Evolutionary conservation across 2,888 invertebrate species (phyloP).

Genomic region (Uloborus plumipes): DNA sequence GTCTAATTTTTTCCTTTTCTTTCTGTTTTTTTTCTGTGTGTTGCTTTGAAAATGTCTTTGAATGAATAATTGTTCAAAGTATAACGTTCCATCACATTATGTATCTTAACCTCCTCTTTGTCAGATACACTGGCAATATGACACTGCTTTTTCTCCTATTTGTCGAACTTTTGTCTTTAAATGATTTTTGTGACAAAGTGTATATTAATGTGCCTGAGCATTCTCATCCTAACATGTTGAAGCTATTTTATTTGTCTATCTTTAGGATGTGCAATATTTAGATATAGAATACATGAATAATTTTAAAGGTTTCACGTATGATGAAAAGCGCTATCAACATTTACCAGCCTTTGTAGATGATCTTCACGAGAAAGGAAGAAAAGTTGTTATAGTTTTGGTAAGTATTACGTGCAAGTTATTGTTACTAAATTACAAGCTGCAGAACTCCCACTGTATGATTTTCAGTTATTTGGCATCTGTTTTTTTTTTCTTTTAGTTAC

Average conservation of each 20-base stretch:
- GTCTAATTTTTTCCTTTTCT: too few relatives aligned
- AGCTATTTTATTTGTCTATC: neutral
- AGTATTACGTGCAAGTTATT: neutral
- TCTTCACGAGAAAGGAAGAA: slow-evolving; percentile 61
- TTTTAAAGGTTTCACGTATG: slow-evolving; percentile 70
- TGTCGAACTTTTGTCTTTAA: neutral
- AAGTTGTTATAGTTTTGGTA: slow-evolving; percentile 67
- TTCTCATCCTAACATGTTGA: neutral
- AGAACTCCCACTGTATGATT: too few relatives aligned
- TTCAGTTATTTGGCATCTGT: too few relatives aligned
- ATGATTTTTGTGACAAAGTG: neutral
- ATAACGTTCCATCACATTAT: too few relatives aligned
- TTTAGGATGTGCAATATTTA: slow-evolving; percentile 70
- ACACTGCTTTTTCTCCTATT: neutral
- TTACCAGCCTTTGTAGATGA: slow-evolving; percentile 66
- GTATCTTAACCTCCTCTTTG: too few relatives aligned
- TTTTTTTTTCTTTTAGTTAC: too few relatives aligned
- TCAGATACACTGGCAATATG: too few relatives aligned
- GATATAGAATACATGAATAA: slow-evolving; percentile 72
- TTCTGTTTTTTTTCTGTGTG: too few relatives aligned
- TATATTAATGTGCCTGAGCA: neutral
- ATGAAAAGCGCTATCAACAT: slow-evolving; percentile 60
- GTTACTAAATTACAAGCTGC: neutral
- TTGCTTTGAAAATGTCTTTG: too few relatives aligned
- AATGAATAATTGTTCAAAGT: too few relatives aligned